A percentile compares a stretch with the other conserved stretches of the same genome.
These are phyloP conservation scores for Cyprinodon brontotheroides DNA, from an alignment of 2,113 vertebrate species.

Conservation along the genomic window DNA sequence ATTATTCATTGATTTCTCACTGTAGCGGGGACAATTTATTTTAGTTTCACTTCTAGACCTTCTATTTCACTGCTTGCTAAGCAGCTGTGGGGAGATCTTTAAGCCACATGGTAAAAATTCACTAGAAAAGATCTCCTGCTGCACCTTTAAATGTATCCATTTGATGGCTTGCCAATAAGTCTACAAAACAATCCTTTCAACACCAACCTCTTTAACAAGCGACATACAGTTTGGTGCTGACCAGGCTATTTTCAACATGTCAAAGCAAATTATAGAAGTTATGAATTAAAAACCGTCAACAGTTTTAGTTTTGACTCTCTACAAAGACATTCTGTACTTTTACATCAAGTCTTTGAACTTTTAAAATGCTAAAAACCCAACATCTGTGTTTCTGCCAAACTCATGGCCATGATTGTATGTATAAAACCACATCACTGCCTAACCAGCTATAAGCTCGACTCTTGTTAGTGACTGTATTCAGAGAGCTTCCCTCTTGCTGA, in stretches of 20 bases:
- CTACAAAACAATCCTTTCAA: not conserved
- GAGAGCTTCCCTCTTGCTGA: not conserved
- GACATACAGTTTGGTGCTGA: not conserved
- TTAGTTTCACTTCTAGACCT: too few species aligned
- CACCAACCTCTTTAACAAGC: not conserved
- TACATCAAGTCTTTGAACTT: not conserved
- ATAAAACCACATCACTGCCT: conserved; percentile 23
- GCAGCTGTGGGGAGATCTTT: too few species aligned
- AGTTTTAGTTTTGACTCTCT: not conserved
- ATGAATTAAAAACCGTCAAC: not conserved
- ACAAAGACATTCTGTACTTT: not conserved
- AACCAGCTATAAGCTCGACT: not conserved
- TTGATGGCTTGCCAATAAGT: not conserved
- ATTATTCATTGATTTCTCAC: too few species aligned
- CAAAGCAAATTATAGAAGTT: not conserved
- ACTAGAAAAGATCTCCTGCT: too few species aligned
- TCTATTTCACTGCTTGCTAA: too few species aligned
- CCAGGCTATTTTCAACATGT: not conserved
- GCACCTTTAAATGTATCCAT: not conserved
- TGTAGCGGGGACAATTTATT: too few species aligned
- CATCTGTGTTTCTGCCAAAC: not conserved
- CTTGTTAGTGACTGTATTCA: not conserved
- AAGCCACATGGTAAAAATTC: too few species aligned
- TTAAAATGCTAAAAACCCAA: not conserved
- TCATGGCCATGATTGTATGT: not conserved